These are phyloP conservation scores for Halocynthia roretzi DNA, from an alignment of 23 tunicate species.

Conservation along the genomic window DNA sequence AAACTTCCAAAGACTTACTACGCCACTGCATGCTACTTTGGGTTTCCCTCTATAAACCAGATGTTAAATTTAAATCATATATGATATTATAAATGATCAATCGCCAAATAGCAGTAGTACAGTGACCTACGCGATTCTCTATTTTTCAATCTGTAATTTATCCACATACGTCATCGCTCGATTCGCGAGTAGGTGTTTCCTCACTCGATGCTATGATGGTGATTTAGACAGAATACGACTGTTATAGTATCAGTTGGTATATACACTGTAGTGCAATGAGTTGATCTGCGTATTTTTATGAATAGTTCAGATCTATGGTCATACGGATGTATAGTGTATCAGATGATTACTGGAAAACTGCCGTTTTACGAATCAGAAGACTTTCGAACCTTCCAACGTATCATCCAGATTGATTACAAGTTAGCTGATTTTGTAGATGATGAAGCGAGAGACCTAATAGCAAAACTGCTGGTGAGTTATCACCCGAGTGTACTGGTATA, in stretches of 20 bases:
- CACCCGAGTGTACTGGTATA: conserved; percentile 1
- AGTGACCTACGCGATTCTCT: neutral
- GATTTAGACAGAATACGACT: too few relatives aligned
- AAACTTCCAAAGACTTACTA: too few relatives aligned
- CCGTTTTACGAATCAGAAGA: conserved; percentile 36
- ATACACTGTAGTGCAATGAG: neutral
- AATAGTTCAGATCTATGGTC: conserved; percentile 64
- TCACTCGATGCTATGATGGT: too few relatives aligned
- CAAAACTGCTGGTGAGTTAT: conserved; percentile 29
- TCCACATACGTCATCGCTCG: neutral
- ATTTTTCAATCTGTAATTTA: neutral
- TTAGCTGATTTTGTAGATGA: conserved; percentile 14
- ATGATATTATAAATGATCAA: too few relatives aligned
- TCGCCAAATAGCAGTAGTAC: too few relatives aligned
- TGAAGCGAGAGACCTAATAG: conserved; percentile 37
- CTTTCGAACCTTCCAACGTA: conserved; percentile 26
- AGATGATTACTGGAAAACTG: conserved; percentile 50
- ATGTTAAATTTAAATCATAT: too few relatives aligned
- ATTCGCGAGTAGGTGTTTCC: too few relatives aligned
- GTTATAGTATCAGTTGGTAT: too few relatives aligned
- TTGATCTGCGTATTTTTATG: neutral
- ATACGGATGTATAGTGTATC: conserved; percentile 48
- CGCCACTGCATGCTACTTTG: too few relatives aligned
- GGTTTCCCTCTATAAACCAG: too few relatives aligned
- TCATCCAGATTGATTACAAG: conserved; percentile 17